Conservation (phyloP, 2,888 invertebrate genomes). For the Ceriagrion tenellum region DNA sequence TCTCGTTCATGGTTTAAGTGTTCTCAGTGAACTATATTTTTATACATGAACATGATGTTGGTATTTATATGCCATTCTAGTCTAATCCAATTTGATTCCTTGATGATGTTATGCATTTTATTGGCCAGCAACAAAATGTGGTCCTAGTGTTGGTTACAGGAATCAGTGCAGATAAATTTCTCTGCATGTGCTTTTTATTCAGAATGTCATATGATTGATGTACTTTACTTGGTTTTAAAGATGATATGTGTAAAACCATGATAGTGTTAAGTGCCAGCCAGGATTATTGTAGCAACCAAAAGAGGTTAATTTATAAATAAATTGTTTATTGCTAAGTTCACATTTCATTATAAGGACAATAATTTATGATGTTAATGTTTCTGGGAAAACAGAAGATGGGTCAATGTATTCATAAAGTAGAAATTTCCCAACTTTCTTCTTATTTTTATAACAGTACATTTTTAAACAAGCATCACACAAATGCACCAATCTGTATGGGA, state of each 20-base stretch:
- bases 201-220: no score
- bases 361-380: background rate
- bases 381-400: background rate
- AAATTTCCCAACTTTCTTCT: constrained; percentile 86
- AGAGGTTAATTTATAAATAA: background rate
- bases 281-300: background rate
- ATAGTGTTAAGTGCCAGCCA: no score
- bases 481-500: constrained; percentile 70
- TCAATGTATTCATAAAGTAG: constrained; percentile 81
- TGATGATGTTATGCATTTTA: no score
- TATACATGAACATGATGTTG: background rate
- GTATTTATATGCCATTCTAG: background rate
- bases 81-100: background rate
- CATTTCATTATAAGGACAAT: background rate
- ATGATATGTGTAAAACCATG: no score
- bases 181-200: no score
- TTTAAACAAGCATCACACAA: constrained; percentile 89
- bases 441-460: constrained; percentile 86
- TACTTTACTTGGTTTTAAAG: no score
- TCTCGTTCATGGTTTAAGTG: background rate
- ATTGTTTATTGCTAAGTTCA: background rate
- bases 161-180: background rate
- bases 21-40: background rate
- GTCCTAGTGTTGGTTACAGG: no score
- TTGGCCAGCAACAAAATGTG: no score